Percentiles rank a stretch among this genome's conserved stretches.
phyloP scores from a whole-genome alignment of 2,797 vertebrate genomes.

The Macrochelys suwanniensis region DNA sequence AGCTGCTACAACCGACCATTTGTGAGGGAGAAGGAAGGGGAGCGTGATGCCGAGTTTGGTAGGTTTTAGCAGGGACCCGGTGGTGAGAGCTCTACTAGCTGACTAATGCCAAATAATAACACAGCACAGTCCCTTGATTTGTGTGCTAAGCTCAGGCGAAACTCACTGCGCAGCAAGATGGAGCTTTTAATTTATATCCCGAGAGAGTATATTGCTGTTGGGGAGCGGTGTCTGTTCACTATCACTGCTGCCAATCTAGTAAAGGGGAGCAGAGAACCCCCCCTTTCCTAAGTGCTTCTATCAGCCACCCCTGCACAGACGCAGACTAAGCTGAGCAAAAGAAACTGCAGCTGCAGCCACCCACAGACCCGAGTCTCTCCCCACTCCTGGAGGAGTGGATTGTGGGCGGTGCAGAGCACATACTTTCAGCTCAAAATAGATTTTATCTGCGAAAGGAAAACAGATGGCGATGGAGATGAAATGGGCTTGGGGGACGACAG shows the following conservation, averaged over 20 bases:
- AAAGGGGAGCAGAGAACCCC: too few relatives aligned
- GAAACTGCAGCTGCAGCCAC: constrained; percentile 55
- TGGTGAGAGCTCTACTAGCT: fast-evolving
- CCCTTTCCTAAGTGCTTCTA: fast-evolving
- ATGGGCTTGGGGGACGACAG: fast-evolving
- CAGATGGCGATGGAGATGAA: constrained; percentile 41
- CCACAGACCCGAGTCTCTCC: background rate
- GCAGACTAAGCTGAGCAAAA: background rate
- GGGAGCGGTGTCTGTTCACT: background rate
- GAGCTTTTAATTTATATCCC: background rate
- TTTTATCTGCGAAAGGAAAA: constrained; percentile 66
- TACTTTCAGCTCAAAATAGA: constrained; percentile 56
- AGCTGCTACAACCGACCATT: background rate
- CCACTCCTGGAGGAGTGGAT: background rate
- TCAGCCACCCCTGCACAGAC: fast-evolving
- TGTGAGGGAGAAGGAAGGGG: background rate
- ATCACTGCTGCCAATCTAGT: fast-evolving
- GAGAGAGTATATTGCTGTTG: too few relatives aligned
- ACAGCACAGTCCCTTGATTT: fast-evolving
- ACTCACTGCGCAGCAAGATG: fast-evolving
- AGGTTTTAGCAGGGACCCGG: background rate
- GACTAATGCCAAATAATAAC: background rate
- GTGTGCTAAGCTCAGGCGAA: background rate
- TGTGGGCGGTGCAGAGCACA: background rate
- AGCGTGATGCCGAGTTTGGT: background rate